Percentiles rank a stretch among this genome's conserved stretches.
Evolutionary conservation across 1,140 invertebrate species (phyloP).

Genomic region (Lepidurus packardi): DNA sequence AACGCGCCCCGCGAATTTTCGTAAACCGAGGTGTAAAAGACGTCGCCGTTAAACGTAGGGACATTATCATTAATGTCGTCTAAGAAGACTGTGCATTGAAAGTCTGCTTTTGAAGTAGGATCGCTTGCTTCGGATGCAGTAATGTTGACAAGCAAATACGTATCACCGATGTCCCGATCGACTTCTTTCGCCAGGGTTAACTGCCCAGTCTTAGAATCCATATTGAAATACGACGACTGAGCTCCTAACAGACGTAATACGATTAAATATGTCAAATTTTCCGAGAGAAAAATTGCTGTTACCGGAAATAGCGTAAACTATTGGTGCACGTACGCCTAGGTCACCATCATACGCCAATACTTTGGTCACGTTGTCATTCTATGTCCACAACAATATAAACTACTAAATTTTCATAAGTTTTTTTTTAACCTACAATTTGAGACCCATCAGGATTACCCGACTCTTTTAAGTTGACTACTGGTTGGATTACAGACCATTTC

Average conservation of each 20-base stretch:
- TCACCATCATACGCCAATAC: constrained; percentile 26
- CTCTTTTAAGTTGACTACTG: background rate
- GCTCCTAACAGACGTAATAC: background rate
- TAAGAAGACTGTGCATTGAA: background rate
- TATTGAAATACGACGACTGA: background rate
- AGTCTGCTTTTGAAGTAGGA: background rate
- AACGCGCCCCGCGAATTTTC: background rate
- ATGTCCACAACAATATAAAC: background rate
- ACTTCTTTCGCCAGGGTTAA: background rate
- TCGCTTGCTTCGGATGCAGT: constrained; percentile 18
- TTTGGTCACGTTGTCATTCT: background rate
- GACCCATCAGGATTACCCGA: background rate
- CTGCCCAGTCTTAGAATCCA: background rate
- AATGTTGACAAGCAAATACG: background rate
- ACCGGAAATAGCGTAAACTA: constrained; percentile 2
- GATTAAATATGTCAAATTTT: background rate
- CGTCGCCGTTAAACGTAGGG: background rate
- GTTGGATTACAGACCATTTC: background rate
- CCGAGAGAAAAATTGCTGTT: background rate
- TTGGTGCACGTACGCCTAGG: background rate
- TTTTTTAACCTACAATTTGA: background rate
- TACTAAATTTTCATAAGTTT: background rate
- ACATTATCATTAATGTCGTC: constrained; percentile 26
- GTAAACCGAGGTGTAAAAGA: background rate
- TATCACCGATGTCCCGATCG: constrained; percentile 19